A percentile compares a stretch with the other conserved stretches of the same genome.
Evolutionary conservation across 53 echinoderm and acorn worm genomes (phyloP).

Genomic region (Holothuria scabra): DNA sequence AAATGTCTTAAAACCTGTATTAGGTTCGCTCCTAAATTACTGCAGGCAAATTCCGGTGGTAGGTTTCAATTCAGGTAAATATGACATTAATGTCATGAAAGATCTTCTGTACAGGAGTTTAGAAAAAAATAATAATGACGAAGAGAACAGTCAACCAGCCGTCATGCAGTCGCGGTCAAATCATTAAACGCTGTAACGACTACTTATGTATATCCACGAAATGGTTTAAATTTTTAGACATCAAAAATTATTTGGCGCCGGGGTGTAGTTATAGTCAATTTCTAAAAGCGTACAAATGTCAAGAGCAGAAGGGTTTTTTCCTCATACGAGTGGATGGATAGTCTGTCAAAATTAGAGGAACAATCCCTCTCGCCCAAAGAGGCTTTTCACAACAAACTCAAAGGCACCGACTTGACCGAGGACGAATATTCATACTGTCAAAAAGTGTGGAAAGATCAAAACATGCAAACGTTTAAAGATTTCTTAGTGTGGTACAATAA

Average conservation of each 20-base stretch:
- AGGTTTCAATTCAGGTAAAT: no score
- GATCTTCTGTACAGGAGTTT: conserved; percentile 26
- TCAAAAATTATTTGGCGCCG: no score
- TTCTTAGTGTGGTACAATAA: conserved; percentile 63
- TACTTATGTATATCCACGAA: no score
- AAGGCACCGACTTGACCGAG: no score
- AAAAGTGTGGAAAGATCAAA: conserved; percentile 17
- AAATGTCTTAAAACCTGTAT: no score
- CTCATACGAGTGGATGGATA: background rate
- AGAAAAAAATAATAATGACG: no score
- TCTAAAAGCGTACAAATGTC: background rate
- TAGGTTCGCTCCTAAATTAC: background rate
- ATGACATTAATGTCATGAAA: conserved; percentile 32
- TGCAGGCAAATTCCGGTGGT: no score
- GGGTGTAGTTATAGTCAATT: no score
- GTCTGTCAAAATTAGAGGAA: background rate
- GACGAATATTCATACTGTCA: background rate
- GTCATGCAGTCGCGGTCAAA: no score
- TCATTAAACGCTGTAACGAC: no score
- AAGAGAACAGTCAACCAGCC: no score
- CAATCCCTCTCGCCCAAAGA: background rate
- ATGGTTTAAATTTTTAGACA: no score
- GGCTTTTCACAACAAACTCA: background rate
- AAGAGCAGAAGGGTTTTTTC: background rate
- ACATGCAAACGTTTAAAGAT: conserved; percentile 47